Evolutionary conservation across 1,140 invertebrate genomes (phyloP).

Genomic region (Papilio glaucus): DNA sequence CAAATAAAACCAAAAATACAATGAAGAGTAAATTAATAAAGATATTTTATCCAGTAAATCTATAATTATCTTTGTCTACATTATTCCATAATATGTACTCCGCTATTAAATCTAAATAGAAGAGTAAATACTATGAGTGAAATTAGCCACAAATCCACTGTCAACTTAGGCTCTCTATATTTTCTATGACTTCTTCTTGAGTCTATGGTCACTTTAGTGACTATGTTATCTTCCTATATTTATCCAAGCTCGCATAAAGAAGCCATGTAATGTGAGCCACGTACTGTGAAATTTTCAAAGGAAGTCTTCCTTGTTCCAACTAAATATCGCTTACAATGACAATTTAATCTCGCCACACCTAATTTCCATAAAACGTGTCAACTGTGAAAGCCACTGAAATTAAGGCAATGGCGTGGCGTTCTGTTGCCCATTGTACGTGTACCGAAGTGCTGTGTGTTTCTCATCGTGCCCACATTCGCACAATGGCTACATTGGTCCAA

Average conservation of each 20-base stretch:
- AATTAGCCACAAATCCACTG: too few relatives aligned
- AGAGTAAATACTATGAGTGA: too few relatives aligned
- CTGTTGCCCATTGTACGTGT: slow-evolving; percentile 41
- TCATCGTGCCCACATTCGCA: slow-evolving; percentile 42
- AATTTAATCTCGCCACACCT: slow-evolving; percentile 13
- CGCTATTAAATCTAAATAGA: too few relatives aligned
- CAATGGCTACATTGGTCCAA: slow-evolving; percentile 57
- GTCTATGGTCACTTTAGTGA: too few relatives aligned
- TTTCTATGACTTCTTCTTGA: too few relatives aligned
- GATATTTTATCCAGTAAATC: neutral
- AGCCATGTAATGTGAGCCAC: neutral
- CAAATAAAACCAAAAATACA: too few relatives aligned
- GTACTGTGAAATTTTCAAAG: neutral
- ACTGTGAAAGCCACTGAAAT: slow-evolving; percentile 38
- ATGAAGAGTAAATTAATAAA: neutral
- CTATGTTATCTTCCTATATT: neutral
- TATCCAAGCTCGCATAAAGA: neutral
- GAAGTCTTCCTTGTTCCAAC: neutral
- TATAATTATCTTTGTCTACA: too few relatives aligned
- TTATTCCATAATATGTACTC: too few relatives aligned
- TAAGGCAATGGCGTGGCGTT: slow-evolving; percentile 40
- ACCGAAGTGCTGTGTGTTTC: slow-evolving; percentile 32
- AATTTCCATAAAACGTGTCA: slow-evolving; percentile 31
- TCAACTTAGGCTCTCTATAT: too few relatives aligned
- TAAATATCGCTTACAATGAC: neutral